phyloP scores from a whole-genome alignment of 2,888 invertebrate species.

The Caenorhabditis sp. region DNA sequence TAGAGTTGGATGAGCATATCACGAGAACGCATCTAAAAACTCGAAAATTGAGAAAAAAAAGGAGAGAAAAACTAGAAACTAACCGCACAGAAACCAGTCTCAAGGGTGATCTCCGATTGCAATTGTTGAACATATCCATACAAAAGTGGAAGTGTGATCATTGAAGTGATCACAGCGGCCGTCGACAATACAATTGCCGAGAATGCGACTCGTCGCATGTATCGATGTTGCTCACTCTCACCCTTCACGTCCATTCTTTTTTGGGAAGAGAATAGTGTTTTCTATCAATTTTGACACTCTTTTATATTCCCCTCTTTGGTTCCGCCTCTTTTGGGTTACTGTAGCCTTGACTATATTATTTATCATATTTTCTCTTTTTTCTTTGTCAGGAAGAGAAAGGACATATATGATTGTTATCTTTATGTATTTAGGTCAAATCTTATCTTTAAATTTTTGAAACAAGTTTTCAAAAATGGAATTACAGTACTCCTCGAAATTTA shows the following conservation, averaged over 20 bases:
- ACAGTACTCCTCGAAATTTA: too few species aligned
- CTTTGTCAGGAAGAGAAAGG: background rate
- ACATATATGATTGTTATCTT: background rate
- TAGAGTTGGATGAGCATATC: constrained; percentile 61
- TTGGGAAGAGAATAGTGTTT: too few species aligned
- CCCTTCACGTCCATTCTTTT: background rate
- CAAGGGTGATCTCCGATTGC: constrained; percentile 48
- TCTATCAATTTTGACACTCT: background rate
- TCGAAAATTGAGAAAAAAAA: too few species aligned
- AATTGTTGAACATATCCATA: constrained; percentile 53
- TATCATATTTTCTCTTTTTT: background rate
- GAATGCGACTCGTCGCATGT: constrained; percentile 52
- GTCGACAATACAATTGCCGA: constrained; percentile 52
- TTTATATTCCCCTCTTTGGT: background rate
- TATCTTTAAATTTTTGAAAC: background rate
- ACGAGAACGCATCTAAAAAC: constrained; percentile 56
- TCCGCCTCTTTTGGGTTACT: background rate
- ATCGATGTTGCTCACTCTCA: constrained; percentile 7
- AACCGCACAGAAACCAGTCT: constrained; percentile 55
- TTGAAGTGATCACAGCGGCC: constrained; percentile 46
- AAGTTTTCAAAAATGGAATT: background rate
- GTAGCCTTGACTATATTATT: background rate
- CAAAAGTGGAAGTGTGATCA: constrained; percentile 54
- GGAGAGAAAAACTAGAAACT: too few species aligned
- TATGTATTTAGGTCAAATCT: background rate